Evolutionary conservation across 2,797 vertebrate genomes (phyloP), one percentile per base, ranked within the genome.

Genomic region (Clamator glandarius): DNA sequence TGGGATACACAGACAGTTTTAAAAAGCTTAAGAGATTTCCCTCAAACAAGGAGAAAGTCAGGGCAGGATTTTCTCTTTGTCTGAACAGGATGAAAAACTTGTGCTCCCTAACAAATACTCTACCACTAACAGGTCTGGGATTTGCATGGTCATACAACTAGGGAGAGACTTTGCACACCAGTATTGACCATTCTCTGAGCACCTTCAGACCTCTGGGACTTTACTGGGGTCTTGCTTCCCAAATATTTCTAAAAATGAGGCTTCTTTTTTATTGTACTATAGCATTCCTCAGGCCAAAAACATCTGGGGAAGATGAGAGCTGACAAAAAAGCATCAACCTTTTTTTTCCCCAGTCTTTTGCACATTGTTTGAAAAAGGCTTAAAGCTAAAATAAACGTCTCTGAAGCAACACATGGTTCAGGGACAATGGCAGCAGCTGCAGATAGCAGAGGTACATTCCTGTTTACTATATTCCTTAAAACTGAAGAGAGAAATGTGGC

Each of bases 351-450:
- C 48, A 39, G 39, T 80, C 82, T 86, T 51, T 72, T 46, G 54
- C 29, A 54, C 89, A 92, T 94, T 96, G 91, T 96, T 95, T 96
- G 77, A 89, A 92, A 96, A 92, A 94, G 85, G 51, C 92, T 95
- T 95, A 91, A 94, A 88, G 83, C 83, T 96, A 96, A 95, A 96
- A 90, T 95, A 96, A 96, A 96, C 91, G 92, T 52, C 62, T 96
- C 87, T 67, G 74, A 84, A 96, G 73, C 59, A 92, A 66, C 1
- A 2, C 2, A 1, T 15, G 1, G 63, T 67, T 93, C 80, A 77
- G 57, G 86, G 91, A 96, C 96, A 95, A 97, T 95, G 69, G 92
- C 87, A 93, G 88, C 95, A 96, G 93, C 94, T 96, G 94, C 92
- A 91, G 92, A 96, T 82, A 92, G 85, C 93, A 91, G 67, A 93